phyloP scores from a whole-genome alignment of 1,140 invertebrate genomes.

The Lineus longissimus region DNA sequence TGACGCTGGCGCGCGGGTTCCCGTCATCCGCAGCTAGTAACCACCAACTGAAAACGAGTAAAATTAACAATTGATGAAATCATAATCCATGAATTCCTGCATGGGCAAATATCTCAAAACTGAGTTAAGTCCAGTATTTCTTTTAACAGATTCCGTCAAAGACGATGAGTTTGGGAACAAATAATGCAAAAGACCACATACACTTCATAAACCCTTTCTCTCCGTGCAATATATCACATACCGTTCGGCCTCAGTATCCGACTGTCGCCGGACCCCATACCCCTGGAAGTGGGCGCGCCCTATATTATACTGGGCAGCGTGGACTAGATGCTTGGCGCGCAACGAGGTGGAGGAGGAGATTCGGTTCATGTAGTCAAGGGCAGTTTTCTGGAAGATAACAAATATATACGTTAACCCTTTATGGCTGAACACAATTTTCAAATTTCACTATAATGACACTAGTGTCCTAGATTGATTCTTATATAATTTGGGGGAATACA shows the following conservation, averaged over 20 bases:
- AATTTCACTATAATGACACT: too few species aligned
- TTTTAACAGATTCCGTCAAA: too few species aligned
- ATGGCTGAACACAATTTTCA: not conserved
- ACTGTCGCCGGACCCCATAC: constrained; percentile 43
- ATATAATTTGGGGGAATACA: too few species aligned
- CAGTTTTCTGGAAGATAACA: constrained; percentile 31
- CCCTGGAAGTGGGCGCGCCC: constrained; percentile 52
- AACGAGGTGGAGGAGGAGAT: constrained; percentile 29
- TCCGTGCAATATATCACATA: too few species aligned
- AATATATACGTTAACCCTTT: not conserved
- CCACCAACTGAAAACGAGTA: constrained; percentile 39
- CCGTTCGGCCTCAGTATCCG: constrained; percentile 50
- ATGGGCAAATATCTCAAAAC: too few species aligned
- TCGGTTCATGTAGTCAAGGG: constrained; percentile 40
- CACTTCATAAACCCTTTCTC: too few species aligned
- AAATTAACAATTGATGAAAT: too few species aligned
- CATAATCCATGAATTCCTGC: not conserved
- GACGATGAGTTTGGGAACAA: too few species aligned
- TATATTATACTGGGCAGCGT: constrained; percentile 46
- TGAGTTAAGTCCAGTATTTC: too few species aligned
- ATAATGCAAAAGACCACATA: too few species aligned
- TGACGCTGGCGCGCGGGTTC: constrained; percentile 44
- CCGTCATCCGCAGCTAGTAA: constrained; percentile 51
- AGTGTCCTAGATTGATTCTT: too few species aligned
- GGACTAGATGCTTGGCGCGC: constrained; percentile 34